phyloP scores from a whole-genome alignment of 2,888 invertebrate genomes.

The Slavum lentiscoides region DNA sequence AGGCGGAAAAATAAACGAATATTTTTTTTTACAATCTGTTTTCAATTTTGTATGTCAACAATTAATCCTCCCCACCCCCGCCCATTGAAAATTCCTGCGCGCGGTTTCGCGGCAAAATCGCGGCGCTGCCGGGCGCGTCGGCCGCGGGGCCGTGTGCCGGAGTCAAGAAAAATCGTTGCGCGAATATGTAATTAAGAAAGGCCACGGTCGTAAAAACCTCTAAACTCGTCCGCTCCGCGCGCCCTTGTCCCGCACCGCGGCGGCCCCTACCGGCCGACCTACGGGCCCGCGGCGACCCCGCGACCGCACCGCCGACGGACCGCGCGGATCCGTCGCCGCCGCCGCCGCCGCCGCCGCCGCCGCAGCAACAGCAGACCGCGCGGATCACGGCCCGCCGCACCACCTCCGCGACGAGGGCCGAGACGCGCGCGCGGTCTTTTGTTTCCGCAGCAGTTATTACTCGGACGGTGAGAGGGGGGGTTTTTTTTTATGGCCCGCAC shows the following conservation, averaged over 20 bases:
- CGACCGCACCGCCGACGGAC: not conserved
- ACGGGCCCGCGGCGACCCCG: not conserved
- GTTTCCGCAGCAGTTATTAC: conserved; percentile 40
- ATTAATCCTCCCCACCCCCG: no score
- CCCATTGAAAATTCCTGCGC: no score
- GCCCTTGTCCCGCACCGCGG: not conserved
- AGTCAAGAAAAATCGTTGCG: conserved; percentile 52
- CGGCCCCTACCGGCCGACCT: not conserved
- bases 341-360: not conserved
- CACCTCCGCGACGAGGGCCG: not conserved
- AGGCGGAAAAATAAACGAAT: no score
- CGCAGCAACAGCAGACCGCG: no score
- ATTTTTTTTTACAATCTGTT: no score
- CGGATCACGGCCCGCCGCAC: not conserved
- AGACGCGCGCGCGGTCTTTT: conserved; percentile 24
- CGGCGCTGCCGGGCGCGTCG: not conserved
- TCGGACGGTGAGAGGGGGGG: conserved; percentile 46
- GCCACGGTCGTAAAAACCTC: conserved; percentile 50
- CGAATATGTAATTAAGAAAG: conserved; percentile 52
- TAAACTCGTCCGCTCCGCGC: no score
- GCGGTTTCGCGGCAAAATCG: no score
- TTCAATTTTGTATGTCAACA: no score
- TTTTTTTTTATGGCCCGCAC: conserved; percentile 43
- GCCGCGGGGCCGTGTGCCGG: not conserved
- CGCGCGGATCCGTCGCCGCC: not conserved